Conservation (phyloP, 2,888 invertebrate genomes). For the Lutraria lutraria region DNA sequence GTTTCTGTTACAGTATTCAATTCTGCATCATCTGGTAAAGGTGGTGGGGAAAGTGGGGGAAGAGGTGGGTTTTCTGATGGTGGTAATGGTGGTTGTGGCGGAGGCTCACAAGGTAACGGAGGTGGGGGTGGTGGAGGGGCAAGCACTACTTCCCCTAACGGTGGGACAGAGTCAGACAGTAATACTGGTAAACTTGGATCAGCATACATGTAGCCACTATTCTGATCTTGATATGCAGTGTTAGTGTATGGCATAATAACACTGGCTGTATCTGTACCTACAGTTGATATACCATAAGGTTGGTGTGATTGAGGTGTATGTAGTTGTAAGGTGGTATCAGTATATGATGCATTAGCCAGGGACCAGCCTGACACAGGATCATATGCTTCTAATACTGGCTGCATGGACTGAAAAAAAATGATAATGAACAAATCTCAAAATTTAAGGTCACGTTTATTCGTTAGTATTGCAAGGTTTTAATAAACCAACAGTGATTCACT, state of each 20-base stretch:
- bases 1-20: neutral
- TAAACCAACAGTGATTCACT: no score
- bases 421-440: neutral
- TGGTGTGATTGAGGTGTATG: neutral
- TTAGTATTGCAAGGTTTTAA: no score
- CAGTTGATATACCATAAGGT: neutral
- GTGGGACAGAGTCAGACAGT: constrained; percentile 19
- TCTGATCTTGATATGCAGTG: constrained; percentile 18
- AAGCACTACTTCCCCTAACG: constrained; percentile 22
- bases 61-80: constrained; percentile 62
- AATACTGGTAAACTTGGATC: constrained; percentile 9
- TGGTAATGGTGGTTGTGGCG: constrained; percentile 70
- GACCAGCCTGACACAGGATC: constrained; percentile 46
- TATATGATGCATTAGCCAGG: constrained; percentile 30
- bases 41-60: constrained; percentile 57
- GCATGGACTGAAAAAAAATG: constrained; percentile 42
- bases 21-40: constrained; percentile 26
- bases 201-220: neutral
- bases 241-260: constrained; percentile 30
- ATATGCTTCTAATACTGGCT: constrained; percentile 36
- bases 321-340: neutral
- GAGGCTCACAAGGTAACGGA: constrained; percentile 67
- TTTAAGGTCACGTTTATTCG: neutral
- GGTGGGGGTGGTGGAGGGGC: constrained; percentile 72
- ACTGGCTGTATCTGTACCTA: constrained; percentile 5